Percentiles rank a stretch among this genome's conserved stretches.
These are phyloP conservation scores for Enteromius argenteus DNA, from an alignment of 2,797 vertebrate species.

Conservation along the genomic window DNA sequence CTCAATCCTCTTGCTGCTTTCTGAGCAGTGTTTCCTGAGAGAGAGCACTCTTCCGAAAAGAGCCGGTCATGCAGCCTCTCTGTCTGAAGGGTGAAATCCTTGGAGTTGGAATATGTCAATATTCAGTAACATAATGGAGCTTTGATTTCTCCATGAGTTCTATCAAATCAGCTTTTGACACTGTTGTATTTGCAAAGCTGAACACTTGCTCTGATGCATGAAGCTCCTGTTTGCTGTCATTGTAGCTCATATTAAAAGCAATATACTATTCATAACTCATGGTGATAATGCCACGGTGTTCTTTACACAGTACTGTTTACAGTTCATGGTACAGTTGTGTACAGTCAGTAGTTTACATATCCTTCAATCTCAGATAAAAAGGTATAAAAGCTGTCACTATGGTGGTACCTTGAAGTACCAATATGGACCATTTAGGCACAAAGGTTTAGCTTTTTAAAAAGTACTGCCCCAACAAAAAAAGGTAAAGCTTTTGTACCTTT, in stretches of 20 bases:
- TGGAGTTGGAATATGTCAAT: conserved; percentile 32
- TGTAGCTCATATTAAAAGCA: not conserved
- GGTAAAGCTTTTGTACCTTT: too few relatives aligned
- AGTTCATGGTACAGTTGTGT: not conserved
- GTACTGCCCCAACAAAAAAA: too few relatives aligned
- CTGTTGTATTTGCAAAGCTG: not conserved
- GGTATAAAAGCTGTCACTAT: too few relatives aligned
- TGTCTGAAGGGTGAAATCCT: conserved; percentile 47
- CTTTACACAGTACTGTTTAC: not conserved
- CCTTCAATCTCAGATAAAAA: not conserved
- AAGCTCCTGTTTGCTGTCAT: not conserved
- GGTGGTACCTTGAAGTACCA: too few relatives aligned
- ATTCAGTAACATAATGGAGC: conserved; percentile 51
- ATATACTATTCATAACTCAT: not conserved
- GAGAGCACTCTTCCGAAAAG: conserved; percentile 16
- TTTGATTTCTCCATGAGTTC: conserved; percentile 36
- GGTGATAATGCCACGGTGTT: not conserved
- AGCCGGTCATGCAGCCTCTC: conserved; percentile 29
- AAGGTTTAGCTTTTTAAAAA: too few relatives aligned
- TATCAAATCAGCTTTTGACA: not conserved
- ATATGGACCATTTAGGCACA: too few relatives aligned
- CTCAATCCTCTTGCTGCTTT: conserved; percentile 2
- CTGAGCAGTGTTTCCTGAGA: not conserved
- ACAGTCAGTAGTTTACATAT: not conserved
- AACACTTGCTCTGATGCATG: not conserved